phyloP scores from a whole-genome alignment of 2,888 invertebrate genomes.

The Nudaria mundana region DNA sequence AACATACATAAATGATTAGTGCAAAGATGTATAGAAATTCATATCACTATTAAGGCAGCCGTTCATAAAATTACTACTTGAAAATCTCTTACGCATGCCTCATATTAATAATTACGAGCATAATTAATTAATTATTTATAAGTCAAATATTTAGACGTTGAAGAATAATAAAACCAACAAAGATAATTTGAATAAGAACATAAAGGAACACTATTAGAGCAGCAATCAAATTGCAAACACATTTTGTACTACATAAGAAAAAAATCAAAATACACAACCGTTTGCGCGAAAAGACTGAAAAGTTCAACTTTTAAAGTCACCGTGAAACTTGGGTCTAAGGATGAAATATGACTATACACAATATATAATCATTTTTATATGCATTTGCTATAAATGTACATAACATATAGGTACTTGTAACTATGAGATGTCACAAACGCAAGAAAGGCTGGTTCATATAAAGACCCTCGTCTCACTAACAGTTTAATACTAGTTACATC shows the following conservation, averaged over 20 bases:
- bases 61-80: conserved; percentile 58
- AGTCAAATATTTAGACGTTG: conserved; percentile 47
- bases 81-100: conserved; percentile 57
- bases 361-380: too few species aligned
- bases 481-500: conserved; percentile 78
- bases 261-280: conserved; percentile 76
- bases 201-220: conserved; percentile 79
- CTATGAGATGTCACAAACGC: conserved; percentile 26
- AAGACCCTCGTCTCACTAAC: conserved; percentile 59
- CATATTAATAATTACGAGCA: conserved; percentile 44
- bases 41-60: conserved; percentile 72
- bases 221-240: conserved; percentile 82
- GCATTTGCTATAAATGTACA: conserved; percentile 26
- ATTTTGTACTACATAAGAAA: conserved; percentile 81
- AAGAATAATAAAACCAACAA: conserved; percentile 73
- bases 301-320: conserved; percentile 76
- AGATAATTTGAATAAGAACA: conserved; percentile 68
- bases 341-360: conserved; percentile 35
- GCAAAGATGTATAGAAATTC: conserved; percentile 50
- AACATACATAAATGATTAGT: conserved; percentile 54
- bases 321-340: conserved; percentile 49
- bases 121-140: conserved; percentile 43
- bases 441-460: conserved; percentile 37
- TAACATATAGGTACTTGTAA: conserved; percentile 19
- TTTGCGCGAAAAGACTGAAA: conserved; percentile 80